Base-by-base conservation (phyloP, 2,888 invertebrate genomes). In the Anthophora plumipes region DNA sequence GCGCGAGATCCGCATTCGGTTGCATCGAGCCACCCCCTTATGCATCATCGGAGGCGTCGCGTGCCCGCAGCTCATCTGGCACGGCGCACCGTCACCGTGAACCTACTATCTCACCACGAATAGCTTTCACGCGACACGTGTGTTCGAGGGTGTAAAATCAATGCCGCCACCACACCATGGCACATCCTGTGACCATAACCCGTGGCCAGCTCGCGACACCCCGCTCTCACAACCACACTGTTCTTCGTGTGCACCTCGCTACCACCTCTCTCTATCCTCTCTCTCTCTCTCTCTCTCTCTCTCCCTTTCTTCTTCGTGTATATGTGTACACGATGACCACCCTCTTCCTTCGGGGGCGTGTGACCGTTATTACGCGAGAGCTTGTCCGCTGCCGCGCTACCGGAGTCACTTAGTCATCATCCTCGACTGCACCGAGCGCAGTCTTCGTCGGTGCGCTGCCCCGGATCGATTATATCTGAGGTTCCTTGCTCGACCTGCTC, bases 31-130 rank as follows among this genome's bases (percentile, higher is more conserved):
- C 82, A 55, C 72, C 73, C 80, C 73, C 85, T 79, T 77, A 86
- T 86, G 80, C 84, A 89, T 91, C 91, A 91, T 90, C 86, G 85
- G 77, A 85, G 85, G 74, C 84, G 89, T 93, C 91, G 93, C 93
- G 93, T 93, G 93, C 88, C 90, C 88, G 78, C 83, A 89, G 90
- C 91, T 93, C 92, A 92, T 93, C 92, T 90, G 89, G 89, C 85
- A 86, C 78, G 63, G 83, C 84, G 87, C 88, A 85, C 87, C 88
- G 90, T 88, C 90, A 87, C 86, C 84, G 85, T 87, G 83, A 81
- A 85, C 88, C 84, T 87, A 90, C 90, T 91, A 92, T 91, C 91
- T 92, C 90, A 91, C 85, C 87, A 79, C 85, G 88, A 91, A 91
- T 89, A 82, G 85, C 88, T 92, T 90, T 92, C 90, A 89, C 91